Evolutionary conservation across 1,140 invertebrate genomes (phyloP), one percentile per base, ranked within the genome.

Genomic region (Thalassaphorura encarpata): DNA sequence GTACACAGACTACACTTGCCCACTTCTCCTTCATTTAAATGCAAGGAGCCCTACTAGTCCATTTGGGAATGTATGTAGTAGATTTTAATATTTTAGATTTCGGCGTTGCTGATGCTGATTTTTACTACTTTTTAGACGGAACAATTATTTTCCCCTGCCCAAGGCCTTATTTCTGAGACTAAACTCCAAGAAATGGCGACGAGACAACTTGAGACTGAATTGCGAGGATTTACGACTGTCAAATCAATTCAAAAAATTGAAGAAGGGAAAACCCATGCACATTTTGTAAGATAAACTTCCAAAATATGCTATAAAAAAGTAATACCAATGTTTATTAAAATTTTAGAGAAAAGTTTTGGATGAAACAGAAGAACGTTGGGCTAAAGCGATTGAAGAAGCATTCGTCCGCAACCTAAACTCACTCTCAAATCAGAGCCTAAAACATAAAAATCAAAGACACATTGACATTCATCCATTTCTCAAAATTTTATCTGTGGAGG

Each of bases 391-490:
- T 18, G 62, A 62, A 0, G 68, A 76, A 40, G 79, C 82, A 5
- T 84, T 89, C 64, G 66, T 77, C 3, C 75, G 80, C 13, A 83
- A 89, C 70, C 66, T 90, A 28, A 70, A 77, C 48, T 73, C 76
- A 6, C 69, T 88, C 46, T 73, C 75, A 43, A 70, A 72, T 39
- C 71, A 73, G 50, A 75, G 77, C 39, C 60, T 70, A 15, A 67
- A 61, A 21, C 70, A 68, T 64, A 67, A 73, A 47, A 26, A 60
- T 52, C 46, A 60, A 15, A 47, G 68, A 31, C 69, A 73, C 1
- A 74, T 83, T 27, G 78, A 79, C 53, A 63, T 90, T 31, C 80
- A 86, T 72, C 82, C 87, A 0, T 95, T 84, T 69, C 71, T 95
- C 13, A 77, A 77, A 54, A 73, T 82, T 16, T 69, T 90, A 21